phyloP scores from a whole-genome alignment of 1,140 invertebrate genomes.

The Pseudoatta argentina region DNA sequence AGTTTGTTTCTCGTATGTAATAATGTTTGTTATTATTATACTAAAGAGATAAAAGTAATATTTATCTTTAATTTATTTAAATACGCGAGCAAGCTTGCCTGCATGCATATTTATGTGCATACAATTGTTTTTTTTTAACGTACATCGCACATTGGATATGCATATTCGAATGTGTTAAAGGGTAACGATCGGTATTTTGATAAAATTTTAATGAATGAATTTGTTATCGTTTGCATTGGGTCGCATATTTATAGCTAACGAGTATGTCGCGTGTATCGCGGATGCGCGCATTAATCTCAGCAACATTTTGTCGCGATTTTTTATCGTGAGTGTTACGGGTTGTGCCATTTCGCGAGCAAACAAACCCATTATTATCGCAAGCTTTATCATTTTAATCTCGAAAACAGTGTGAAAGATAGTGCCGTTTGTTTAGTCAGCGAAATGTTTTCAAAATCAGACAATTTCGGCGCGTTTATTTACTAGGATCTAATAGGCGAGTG shows the following conservation, averaged over 20 bases:
- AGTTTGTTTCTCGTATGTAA: not conserved
- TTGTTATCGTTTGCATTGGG: conserved; percentile 20
- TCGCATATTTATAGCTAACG: not conserved
- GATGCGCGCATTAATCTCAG: not conserved
- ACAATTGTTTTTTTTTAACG: too few relatives aligned
- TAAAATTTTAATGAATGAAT: conserved; percentile 31
- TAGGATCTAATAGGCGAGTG: conserved; percentile 25
- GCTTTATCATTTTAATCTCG: conserved; percentile 24
- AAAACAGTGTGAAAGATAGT: conserved; percentile 3
- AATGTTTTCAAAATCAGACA: not conserved
- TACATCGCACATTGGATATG: not conserved
- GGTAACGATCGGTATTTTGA: not conserved
- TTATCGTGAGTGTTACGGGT: not conserved
- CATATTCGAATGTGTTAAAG: not conserved
- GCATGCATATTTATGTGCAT: too few relatives aligned
- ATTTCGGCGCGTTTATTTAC: conserved; percentile 23
- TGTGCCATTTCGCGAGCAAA: conserved; percentile 18
- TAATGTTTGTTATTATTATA: not conserved
- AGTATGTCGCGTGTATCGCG: not conserved
- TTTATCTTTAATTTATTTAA: not conserved
- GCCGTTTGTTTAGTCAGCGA: not conserved
- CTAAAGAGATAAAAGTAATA: not conserved
- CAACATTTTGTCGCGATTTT: not conserved
- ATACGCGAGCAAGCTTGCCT: not conserved
- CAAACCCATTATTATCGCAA: conserved; percentile 28